Base-by-base conservation (phyloP, 2,888 invertebrate species). In the Mesoligia furuncula region DNA sequence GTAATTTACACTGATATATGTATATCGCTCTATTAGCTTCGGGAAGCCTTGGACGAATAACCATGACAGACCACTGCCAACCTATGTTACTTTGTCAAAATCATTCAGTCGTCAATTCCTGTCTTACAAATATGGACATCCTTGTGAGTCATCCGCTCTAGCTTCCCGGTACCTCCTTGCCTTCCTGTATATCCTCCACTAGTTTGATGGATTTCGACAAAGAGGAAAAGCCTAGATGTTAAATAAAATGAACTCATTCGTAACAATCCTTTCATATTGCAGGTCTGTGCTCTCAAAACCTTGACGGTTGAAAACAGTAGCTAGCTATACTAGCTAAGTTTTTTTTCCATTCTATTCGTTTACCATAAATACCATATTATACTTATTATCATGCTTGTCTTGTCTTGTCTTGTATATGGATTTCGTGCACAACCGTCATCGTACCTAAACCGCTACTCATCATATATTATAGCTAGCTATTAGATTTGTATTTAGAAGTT, bases 191-290 rank as follows among this genome's bases (percentile, higher is more conserved):
- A 51, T 9, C 17, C 17, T 62, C 24, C 1, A 27, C 17, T 81
- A 24, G 24, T 54, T 17, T 24, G 5, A 54, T 36, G 27, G 9
- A n/a, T 51, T 6, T 24, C 31, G n/a, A 48, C 27, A n/a, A 62
- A 36, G 2, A 45, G 15, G 45, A 81, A 64, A 75, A 27, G 3
- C 9, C n/a, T 15, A 27, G 51, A 13, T 61, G 8, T 13, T 42
- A 27, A 31, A 62, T 54, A 7, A 27, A 54, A 66, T 77, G 15
- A 24, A 54, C 20, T 67, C 7, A 15, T 24, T 65, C n/a, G 54
- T 62, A 67, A 62, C 20, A 24, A 51, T 79, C 27, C 27, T 84
- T 79, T 79, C 51, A 54, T 59, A 84, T 54, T 39, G 59, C 84
- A 48, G 11, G 45, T 45, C 42, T 51, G 8, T 70, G 65, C 61